Conservation (phyloP, 2,888 invertebrate genomes). For the Chesias legatella region DNA sequence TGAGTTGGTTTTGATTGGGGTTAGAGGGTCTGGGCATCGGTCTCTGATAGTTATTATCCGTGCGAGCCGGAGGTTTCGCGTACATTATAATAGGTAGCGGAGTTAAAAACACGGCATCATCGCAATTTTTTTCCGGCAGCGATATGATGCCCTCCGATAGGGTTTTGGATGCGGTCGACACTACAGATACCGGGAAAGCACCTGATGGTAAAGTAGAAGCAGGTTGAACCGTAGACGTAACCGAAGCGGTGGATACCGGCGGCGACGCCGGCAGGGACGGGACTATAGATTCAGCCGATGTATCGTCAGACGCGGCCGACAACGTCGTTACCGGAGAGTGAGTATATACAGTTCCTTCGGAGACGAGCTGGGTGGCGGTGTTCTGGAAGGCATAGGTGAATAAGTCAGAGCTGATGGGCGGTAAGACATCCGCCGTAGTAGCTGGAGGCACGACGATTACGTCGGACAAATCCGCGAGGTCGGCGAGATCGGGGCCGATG, state of each 20-base stretch:
- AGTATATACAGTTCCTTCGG: too few species aligned
- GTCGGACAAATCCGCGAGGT: constrained; percentile 2
- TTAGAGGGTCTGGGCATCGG: constrained; percentile 4
- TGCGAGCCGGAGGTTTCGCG: constrained; percentile 9
- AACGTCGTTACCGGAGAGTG: too few species aligned
- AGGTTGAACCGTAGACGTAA: not conserved
- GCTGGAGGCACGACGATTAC: constrained; percentile 13
- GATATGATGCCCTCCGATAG: not conserved
- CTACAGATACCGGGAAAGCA: not conserved
- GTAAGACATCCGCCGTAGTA: constrained; percentile 3
- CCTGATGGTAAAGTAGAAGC: not conserved
- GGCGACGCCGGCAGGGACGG: not conserved
- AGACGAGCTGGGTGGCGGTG: not conserved
- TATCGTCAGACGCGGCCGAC: too few species aligned
- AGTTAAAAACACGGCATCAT: constrained; percentile 11
- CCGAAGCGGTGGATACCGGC: not conserved
- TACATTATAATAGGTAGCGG: constrained; percentile 11
- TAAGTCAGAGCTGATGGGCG: constrained; percentile 5
- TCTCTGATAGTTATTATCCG: not conserved
- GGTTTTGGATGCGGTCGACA: not conserved
- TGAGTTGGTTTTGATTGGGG: constrained; percentile 8
- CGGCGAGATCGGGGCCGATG: not conserved
- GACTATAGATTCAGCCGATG: too few species aligned
- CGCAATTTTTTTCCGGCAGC: constrained; percentile 5
- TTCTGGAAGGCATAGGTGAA: constrained; percentile 4